These are phyloP conservation scores for Chiloscyllium plagiosum DNA, from an alignment of 2,113 vertebrate species.

Conservation along the genomic window DNA sequence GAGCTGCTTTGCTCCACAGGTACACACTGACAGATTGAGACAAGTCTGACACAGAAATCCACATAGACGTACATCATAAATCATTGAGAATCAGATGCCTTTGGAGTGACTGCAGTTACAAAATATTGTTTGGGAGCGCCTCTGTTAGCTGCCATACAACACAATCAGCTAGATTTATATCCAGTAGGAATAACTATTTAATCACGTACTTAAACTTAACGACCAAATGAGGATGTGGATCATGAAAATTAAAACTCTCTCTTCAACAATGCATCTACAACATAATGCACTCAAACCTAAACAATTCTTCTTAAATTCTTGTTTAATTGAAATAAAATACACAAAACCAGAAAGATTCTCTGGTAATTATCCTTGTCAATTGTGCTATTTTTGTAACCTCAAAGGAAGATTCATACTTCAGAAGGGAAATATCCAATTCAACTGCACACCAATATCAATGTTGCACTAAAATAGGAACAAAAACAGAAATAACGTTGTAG, in stretches of 20 bases:
- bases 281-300: background rate
- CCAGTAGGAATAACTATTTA: background rate
- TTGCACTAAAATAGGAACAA: too few relatives aligned
- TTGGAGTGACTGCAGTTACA: background rate
- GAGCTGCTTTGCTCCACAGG: background rate
- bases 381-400: too few relatives aligned
- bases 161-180: background rate
- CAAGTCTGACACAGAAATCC: conserved; percentile 20
- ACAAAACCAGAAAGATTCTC: too few relatives aligned
- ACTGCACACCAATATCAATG: background rate
- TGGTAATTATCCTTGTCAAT: background rate
- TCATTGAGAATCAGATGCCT: conserved; percentile 13
- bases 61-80: conserved; percentile 22
- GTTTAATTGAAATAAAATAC: background rate
- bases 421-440: background rate
- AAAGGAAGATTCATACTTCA: background rate
- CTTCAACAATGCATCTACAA: background rate
- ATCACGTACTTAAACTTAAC: background rate
- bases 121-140: conserved; percentile 1
- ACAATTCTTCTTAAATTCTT: background rate
- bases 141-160: background rate
- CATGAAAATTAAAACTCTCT: background rate
- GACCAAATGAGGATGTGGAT: background rate
- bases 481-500: too few relatives aligned
- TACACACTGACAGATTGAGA: conserved; percentile 9